phyloP scores from a whole-genome alignment of 2,888 invertebrate genomes.

The Drosophila mimetica region DNA sequence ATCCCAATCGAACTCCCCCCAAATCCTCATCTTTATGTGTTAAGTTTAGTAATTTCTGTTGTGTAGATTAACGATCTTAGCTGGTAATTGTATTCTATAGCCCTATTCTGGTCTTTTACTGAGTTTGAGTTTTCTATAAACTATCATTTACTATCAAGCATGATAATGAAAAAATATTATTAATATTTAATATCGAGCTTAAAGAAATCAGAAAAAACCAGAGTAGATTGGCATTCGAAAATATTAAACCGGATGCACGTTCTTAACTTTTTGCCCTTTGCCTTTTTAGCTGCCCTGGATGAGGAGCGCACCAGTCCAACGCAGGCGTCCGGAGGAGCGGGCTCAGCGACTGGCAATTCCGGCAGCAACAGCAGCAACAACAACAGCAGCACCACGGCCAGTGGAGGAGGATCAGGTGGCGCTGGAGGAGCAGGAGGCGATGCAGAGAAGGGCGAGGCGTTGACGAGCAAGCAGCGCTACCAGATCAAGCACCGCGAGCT shows the following conservation, averaged over 20 bases:
- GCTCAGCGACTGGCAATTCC: constrained; percentile 49
- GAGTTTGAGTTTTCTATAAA: neutral
- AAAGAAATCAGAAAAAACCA: neutral
- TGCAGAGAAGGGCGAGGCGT: constrained; percentile 85
- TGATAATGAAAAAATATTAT: neutral
- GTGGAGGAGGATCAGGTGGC: constrained; percentile 37
- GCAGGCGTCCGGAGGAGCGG: constrained; percentile 71
- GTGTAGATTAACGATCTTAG: constrained; percentile 1
- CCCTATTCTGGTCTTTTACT: neutral
- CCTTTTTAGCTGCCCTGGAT: constrained; percentile 87
- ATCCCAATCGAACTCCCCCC: neutral
- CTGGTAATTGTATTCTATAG: neutral
- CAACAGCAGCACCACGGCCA: constrained; percentile 51
- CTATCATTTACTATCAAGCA: no score
- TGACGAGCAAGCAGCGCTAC: constrained; percentile 94
- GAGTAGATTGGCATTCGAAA: neutral
- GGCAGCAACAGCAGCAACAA: constrained; percentile 68
- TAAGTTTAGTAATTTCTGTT: neutral
- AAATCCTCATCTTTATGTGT: neutral
- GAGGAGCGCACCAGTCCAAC: constrained; percentile 86
- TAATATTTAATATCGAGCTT: neutral
- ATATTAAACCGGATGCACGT: neutral
- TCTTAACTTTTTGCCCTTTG: neutral
- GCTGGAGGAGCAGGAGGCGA: constrained; percentile 58
- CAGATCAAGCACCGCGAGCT: constrained; percentile 99